Conservation (phyloP, 2,797 vertebrate genomes). For the Prunella strophiata region DNA sequence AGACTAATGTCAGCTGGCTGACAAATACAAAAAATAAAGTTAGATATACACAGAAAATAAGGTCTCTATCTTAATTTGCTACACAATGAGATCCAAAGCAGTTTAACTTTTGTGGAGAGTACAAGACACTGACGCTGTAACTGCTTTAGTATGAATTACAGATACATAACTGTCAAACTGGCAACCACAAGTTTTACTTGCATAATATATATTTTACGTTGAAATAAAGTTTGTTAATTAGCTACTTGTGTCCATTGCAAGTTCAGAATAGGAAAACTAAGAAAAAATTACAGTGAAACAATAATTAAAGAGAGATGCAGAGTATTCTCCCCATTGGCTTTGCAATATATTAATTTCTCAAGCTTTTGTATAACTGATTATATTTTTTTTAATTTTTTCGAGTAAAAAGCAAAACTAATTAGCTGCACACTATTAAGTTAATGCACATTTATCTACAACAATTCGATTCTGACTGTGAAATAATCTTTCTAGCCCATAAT, state of each 20-base stretch:
- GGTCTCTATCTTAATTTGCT: not conserved
- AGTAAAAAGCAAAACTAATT: conserved; percentile 78
- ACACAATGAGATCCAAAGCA: not conserved
- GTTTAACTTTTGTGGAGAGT: not conserved
- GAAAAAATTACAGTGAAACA: conserved; percentile 32
- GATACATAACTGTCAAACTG: not conserved
- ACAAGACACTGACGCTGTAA: not conserved
- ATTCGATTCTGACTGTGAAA: conserved; percentile 79
- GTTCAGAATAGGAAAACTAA: not conserved
- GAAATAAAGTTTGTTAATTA: conserved; percentile 60
- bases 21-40: not conserved
- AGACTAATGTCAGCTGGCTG: not conserved
- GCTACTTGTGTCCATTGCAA: conserved; percentile 33
- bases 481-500: conserved; percentile 81
- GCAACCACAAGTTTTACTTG: not conserved
- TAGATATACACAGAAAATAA: not conserved
- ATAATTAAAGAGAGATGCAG: conserved; percentile 3
- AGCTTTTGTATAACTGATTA: conserved; percentile 61
- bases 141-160: not conserved
- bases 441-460: conserved; percentile 82
- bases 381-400: conserved; percentile 58
- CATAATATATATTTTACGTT: not conserved
- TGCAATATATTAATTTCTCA: not conserved
- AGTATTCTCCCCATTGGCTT: not conserved
- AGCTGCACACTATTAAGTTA: conserved; percentile 81